These are phyloP conservation scores for Globia sparganii DNA, from an alignment of 2,888 invertebrate species.

Conservation along the genomic window DNA sequence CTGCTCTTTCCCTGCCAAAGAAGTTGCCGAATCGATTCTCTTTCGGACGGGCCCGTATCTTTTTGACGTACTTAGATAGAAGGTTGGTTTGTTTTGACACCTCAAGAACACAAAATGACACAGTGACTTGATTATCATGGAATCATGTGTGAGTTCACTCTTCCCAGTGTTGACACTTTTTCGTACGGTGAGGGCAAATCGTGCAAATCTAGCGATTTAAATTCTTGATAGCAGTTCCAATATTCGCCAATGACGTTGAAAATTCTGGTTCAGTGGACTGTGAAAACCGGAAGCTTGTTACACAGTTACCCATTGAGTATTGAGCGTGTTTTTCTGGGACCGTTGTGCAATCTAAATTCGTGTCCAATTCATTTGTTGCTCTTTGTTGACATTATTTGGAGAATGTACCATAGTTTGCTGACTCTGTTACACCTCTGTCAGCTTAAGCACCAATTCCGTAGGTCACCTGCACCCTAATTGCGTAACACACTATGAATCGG, in stretches of 20 bases:
- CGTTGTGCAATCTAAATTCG: background rate
- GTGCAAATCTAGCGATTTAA: background rate
- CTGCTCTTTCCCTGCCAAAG: too few relatives aligned
- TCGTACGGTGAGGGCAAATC: background rate
- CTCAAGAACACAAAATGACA: too few relatives aligned
- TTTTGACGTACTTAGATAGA: too few relatives aligned
- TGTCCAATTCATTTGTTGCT: slow-evolving; percentile 22
- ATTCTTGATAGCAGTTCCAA: slow-evolving; percentile 21
- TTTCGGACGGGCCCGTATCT: too few relatives aligned
- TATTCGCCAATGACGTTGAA: slow-evolving; percentile 46
- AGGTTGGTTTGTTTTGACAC: too few relatives aligned
- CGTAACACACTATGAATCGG: too few relatives aligned
- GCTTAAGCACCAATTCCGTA: background rate
- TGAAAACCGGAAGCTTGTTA: slow-evolving; percentile 58
- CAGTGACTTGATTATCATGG: too few relatives aligned
- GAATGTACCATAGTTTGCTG: background rate
- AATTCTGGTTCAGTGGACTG: slow-evolving; percentile 57
- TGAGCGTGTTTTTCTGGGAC: slow-evolving; percentile 22
- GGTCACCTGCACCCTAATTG: too few relatives aligned
- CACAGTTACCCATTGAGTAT: slow-evolving; percentile 34
- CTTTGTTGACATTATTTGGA: background rate
- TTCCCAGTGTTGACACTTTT: background rate
- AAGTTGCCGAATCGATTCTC: too few relatives aligned
- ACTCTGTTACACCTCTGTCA: background rate
- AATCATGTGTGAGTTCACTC: background rate